phyloP scores from a whole-genome alignment of 2,797 vertebrate species.

The Anabas testudineus region DNA sequence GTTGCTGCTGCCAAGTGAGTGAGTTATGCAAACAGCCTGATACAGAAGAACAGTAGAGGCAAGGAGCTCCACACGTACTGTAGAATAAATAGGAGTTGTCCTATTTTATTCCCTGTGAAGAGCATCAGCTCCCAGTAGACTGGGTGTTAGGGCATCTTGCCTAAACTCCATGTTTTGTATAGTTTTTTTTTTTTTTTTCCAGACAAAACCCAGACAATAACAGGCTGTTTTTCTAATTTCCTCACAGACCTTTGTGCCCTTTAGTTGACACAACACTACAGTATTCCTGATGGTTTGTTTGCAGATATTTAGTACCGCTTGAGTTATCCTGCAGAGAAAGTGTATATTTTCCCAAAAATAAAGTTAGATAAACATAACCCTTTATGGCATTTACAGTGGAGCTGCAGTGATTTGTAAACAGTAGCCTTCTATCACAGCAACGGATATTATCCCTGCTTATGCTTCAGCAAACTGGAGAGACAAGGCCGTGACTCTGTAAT shows the following conservation, averaged over 20 bases:
- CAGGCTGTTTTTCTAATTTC: constrained; percentile 22
- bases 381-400: constrained; percentile 1
- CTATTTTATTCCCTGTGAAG: constrained; percentile 42
- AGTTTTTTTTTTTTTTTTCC: constrained; percentile 1
- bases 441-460: constrained; percentile 7
- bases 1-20: constrained; percentile 56
- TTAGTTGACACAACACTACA: constrained; percentile 1
- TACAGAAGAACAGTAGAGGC: constrained; percentile 27
- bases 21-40: constrained; percentile 60
- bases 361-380: background rate
- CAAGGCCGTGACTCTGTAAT: constrained; percentile 55
- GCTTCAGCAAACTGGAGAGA: constrained; percentile 51
- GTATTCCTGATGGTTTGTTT: constrained; percentile 17
- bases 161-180: background rate
- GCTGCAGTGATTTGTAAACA: constrained; percentile 16
- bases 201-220: constrained; percentile 37
- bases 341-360: background rate
- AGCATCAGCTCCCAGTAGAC: constrained; percentile 22
- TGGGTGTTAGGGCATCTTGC: constrained; percentile 21
- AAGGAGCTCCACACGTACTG: constrained; percentile 21
- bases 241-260: constrained; percentile 20
- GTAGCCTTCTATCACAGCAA: constrained; percentile 3
- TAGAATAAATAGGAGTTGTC: constrained; percentile 28
- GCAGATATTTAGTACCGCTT: constrained; percentile 16
- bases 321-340: constrained; percentile 6